Conservation (phyloP, 2,888 invertebrate genomes). For the Hirudinaria manillensis region DNA sequence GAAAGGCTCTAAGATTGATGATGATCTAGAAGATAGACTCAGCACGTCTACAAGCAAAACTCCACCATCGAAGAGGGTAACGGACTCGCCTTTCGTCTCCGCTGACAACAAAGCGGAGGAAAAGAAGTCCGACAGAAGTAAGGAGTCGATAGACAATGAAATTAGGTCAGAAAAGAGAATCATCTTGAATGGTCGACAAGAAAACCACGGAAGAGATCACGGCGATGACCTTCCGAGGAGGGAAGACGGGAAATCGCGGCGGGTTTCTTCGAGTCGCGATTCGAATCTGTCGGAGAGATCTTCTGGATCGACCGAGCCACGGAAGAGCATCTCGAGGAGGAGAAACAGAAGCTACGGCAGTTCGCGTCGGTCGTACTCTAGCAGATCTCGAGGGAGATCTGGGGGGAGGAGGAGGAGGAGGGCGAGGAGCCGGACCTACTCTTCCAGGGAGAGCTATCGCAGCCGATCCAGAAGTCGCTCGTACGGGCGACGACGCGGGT, state of each 20-base stretch:
- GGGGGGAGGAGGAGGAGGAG: not conserved
- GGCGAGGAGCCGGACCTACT: no score
- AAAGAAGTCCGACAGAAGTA: no score
- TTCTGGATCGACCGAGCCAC: not conserved
- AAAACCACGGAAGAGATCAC: not conserved
- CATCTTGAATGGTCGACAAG: no score
- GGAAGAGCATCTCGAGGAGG: not conserved
- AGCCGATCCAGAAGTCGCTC: not conserved
- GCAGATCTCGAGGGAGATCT: not conserved
- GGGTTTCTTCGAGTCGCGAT: not conserved
- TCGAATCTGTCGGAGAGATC: not conserved
- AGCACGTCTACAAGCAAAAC: no score
- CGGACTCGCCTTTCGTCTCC: no score
- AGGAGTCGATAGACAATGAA: no score
- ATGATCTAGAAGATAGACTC: no score
- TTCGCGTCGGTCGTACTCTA: constrained; percentile 3
- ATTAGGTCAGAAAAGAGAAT: no score
- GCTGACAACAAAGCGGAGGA: no score
- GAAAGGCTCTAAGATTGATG: not conserved
- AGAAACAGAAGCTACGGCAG: not conserved
- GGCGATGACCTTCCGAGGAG: not conserved
- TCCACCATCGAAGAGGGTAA: no score
- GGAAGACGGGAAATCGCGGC: not conserved
- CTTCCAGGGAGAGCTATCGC: not conserved
- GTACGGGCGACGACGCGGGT: not conserved